These are phyloP conservation scores for Petrocephalus zakoni DNA, from an alignment of 2,113 vertebrate species.

Conservation along the genomic window DNA sequence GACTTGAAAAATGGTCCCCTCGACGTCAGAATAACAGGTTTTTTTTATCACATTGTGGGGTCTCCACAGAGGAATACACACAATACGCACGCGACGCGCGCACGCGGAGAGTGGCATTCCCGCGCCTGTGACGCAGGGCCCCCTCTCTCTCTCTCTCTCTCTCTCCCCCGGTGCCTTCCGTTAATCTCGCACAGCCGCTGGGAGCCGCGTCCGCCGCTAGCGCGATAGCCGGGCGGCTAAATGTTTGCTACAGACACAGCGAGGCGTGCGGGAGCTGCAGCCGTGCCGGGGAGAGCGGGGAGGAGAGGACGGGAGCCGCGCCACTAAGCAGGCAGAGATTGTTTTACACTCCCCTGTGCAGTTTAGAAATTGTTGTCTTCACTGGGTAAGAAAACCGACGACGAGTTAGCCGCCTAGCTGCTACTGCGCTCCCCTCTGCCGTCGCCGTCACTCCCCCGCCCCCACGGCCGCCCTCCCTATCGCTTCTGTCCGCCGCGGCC, in stretches of 20 bases:
- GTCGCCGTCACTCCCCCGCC: slow-evolving; percentile 7
- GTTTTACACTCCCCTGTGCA: slow-evolving; percentile 26
- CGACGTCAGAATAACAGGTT: neutral
- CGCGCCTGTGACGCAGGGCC: neutral
- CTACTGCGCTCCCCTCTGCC: slow-evolving; percentile 38
- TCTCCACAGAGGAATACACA: neutral
- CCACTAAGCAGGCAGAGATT: slow-evolving; percentile 22
- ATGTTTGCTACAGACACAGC: slow-evolving; percentile 23
- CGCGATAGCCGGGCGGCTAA: neutral
- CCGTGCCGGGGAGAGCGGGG: slow-evolving; percentile 17
- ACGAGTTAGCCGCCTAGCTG: slow-evolving; percentile 33
- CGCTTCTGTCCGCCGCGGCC: slow-evolving; percentile 31
- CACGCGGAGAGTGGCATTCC: neutral
- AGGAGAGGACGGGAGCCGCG: slow-evolving; percentile 18
- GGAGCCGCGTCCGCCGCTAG: slow-evolving; percentile 6
- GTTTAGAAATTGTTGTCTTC: slow-evolving; percentile 26
- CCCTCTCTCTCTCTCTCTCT: neutral
- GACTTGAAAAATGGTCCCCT: too few relatives aligned
- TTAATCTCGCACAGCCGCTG: slow-evolving; percentile 21
- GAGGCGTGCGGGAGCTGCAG: slow-evolving; percentile 22
- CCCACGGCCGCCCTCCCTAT: slow-evolving; percentile 38
- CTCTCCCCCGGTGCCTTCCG: neutral
- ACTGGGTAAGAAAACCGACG: slow-evolving; percentile 45
- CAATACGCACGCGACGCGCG: neutral
- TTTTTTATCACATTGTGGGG: neutral